Evolutionary conservation across 2,888 invertebrate species (phyloP).

Genomic region (Mesochorus sp.): DNA sequence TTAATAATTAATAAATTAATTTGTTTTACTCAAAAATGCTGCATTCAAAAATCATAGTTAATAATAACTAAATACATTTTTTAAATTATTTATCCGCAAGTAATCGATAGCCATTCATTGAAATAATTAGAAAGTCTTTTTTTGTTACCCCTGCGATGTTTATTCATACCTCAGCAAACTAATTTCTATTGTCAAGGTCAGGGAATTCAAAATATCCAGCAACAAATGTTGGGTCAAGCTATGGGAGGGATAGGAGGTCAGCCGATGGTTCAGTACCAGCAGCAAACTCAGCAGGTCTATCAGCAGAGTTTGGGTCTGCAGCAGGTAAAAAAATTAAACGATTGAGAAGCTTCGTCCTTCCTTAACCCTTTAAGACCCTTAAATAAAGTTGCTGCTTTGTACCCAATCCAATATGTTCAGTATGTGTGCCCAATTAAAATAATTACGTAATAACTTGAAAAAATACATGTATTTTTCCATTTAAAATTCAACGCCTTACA

Average conservation of each 20-base stretch:
- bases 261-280: conserved; percentile 89
- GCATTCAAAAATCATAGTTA: no score
- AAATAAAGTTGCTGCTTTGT: no score
- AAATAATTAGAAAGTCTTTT: background rate
- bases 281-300: conserved; percentile 86
- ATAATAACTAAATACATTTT: no score
- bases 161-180: conserved; percentile 30
- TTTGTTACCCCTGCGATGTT: background rate
- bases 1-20: no score
- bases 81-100: no score
- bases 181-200: conserved; percentile 80
- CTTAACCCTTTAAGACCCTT: no score
- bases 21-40: no score
- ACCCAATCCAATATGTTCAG: no score
- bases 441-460: no score
- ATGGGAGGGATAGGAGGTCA: conserved; percentile 86
- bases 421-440: no score
- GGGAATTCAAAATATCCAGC: conserved; percentile 84
- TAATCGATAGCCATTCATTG: background rate
- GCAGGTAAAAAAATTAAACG: conserved; percentile 79
- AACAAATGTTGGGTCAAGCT: conserved; percentile 87
- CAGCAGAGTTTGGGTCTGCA: conserved; percentile 87
- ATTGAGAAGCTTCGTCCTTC: background rate
- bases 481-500: no score
- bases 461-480: no score